Evolutionary conservation across 2,888 invertebrate species (phyloP), one percentile per base, ranked within the genome.

Genomic region (Chloroclysta siterata): DNA sequence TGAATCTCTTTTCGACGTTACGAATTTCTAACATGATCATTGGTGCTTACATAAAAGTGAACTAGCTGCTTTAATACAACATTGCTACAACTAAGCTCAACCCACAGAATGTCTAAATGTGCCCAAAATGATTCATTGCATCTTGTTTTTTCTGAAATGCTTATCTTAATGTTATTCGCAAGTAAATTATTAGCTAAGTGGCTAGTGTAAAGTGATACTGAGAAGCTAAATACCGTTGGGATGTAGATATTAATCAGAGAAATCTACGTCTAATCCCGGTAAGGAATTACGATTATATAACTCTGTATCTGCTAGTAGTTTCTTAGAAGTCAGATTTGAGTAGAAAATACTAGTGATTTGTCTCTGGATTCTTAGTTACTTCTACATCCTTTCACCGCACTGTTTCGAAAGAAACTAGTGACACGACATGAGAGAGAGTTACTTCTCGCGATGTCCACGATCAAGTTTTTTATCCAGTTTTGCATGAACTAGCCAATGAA

Each of bases 61-160:
- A 10, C 53, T 57, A 57, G 62, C 56, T 62, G 10, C 52, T 41
- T 33, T 5, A 15, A 4, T 57, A 29, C 41, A 55, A 44, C 15
- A 47, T 15, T 14, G 7, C 22, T 44, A 41, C 39, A 63, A 14
- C 55, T 51, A 52, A 15, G 83, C 81, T 80, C 81, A 80, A 64
- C 81, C 87, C 83, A 87, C 85, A 85, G 55, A 51, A 84, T 83
- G 85, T 79, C 75, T 79, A 84, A 87, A 84, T 84, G 87, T 83
- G 83, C 80, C 77, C 79, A 78, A 83, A 84, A 78, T 82, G 78
- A 85, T 80, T 79, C 75, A 80, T 76, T 62, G 74, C 71, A 69
- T 76, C 79, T 75, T 77, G 77, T 83, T 81, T 76, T 79, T 78
- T 81, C 77, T 76, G 65, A 79, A 80, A 80, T 74, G 77, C 79